Evolutionary conservation across 2,113 vertebrate species (phyloP).

Genomic region (Osmerus mordax): DNA sequence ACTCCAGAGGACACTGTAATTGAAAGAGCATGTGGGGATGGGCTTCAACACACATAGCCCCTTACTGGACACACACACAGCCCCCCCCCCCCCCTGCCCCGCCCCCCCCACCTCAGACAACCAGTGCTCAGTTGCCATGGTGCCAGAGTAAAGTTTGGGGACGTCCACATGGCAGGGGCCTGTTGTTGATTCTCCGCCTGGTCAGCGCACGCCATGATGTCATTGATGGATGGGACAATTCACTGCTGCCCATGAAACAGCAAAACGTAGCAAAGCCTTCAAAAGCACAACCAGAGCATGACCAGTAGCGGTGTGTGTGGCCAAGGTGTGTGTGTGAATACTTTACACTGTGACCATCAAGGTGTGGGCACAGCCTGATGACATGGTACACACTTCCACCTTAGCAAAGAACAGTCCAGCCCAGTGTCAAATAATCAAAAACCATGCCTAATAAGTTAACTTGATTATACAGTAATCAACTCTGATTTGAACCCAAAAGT

Average conservation of each 20-base stretch:
- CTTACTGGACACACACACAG: conserved; percentile 9
- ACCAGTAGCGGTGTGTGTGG: conserved; percentile 10
- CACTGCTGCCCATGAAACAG: conserved; percentile 7
- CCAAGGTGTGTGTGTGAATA: not conserved
- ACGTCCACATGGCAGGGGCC: conserved; percentile 12
- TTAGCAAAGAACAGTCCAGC: too few species aligned
- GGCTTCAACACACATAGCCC: not conserved
- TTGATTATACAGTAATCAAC: too few species aligned
- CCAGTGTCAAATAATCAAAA: too few species aligned
- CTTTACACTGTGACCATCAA: not conserved
- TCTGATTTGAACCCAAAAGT: too few species aligned
- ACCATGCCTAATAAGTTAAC: too few species aligned
- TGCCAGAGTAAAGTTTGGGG: conserved; percentile 16
- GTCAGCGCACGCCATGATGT: conserved; percentile 33
- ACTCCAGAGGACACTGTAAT: conserved; percentile 10
- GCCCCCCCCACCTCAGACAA: not conserved
- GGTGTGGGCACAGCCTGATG: not conserved
- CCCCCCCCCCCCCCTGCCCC: not conserved
- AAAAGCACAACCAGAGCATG: conserved; percentile 12
- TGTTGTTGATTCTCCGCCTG: conserved; percentile 37
- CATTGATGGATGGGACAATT: conserved; percentile 22
- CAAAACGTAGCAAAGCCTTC: conserved; percentile 9
- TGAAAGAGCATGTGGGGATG: conserved; percentile 15
- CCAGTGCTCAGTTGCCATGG: conserved; percentile 21
- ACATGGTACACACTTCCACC: too few species aligned